Evolutionary conservation across 2,888 invertebrate species (phyloP), one percentile per base, ranked within the genome.

Genomic region (Aphidoletes aphidimyza): DNA sequence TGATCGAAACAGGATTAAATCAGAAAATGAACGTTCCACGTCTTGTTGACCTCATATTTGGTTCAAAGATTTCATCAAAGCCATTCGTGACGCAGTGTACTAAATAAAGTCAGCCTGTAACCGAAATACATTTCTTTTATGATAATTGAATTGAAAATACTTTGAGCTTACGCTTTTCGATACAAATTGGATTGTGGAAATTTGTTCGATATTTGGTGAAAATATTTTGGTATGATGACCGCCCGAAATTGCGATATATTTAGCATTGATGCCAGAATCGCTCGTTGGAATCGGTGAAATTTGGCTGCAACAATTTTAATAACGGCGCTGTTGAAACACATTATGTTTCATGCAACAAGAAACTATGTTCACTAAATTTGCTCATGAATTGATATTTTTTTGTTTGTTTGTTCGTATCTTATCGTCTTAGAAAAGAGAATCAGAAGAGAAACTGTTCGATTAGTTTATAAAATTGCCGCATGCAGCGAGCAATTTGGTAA

Each of bases 401-500:
- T 39, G 5, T 39, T 39, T 11, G 11, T 39, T 39, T 39, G 39
- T 8, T 39, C 11, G 39, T 8, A 39, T 54, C n/a, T n/a, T n/a
- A n/a, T n/a, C n/a, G 22, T 54, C 22, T 6, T 22, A 54, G 54
- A 54, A 22, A 22, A 30, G n/a, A 22, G 26, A 54, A 54, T 54
- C 54, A 54, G 54, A 69, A 69, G 69, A 69, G 30, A 69, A 69
- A 69, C 69, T 69, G 69, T 69, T 69, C 69, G 69, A 69, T 69
- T 69, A 69, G 69, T 69, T 69, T 3, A 30, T 19, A 69, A 30
- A 69, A 30, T 30, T 69, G 69, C 69, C 69, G 6, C 69, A 26
- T 30, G 30, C 22, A n/a, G 22, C 14, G 69, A 30, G 69, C 69
- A 69, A 19, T 69, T 69, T 30, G 3, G 0, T 69, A 69, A 69